Percentiles rank a stretch among this genome's conserved stretches.
Evolutionary conservation across 2,113 vertebrate genomes (phyloP).

Genomic region (Psilopsiagon aymara): DNA sequence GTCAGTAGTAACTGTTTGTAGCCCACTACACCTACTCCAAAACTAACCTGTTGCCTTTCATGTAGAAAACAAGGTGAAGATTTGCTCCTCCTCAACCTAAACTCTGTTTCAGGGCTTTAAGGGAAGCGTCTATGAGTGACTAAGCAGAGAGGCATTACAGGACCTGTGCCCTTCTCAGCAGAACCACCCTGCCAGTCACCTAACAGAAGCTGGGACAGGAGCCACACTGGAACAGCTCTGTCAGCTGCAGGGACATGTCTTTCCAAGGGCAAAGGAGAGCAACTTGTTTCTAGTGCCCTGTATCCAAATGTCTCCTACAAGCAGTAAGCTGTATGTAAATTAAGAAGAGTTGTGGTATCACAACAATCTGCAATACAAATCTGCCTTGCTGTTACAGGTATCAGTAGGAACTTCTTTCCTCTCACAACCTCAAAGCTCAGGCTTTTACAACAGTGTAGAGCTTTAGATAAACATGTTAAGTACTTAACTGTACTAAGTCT

Average conservation of each 20-base stretch:
- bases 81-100: background rate
- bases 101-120: background rate
- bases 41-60: background rate
- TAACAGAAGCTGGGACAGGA: background rate
- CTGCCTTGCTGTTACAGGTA: background rate
- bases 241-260: background rate
- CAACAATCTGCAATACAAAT: background rate
- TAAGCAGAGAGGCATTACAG: background rate
- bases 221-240: accelerated
- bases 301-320: background rate
- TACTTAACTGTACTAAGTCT: background rate
- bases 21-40: background rate
- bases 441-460: background rate
- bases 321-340: background rate
- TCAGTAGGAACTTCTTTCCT: background rate
- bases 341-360: background rate
- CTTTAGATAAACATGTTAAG: background rate
- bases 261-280: background rate
- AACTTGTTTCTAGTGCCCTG: background rate
- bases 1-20: background rate
- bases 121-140: background rate
- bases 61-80: background rate
- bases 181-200: background rate
- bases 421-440: background rate
- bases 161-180: background rate